Percentiles rank a stretch among this genome's conserved stretches.
Evolutionary conservation across 2,888 invertebrate species (phyloP).

Genomic region (Orthosia incerta): DNA sequence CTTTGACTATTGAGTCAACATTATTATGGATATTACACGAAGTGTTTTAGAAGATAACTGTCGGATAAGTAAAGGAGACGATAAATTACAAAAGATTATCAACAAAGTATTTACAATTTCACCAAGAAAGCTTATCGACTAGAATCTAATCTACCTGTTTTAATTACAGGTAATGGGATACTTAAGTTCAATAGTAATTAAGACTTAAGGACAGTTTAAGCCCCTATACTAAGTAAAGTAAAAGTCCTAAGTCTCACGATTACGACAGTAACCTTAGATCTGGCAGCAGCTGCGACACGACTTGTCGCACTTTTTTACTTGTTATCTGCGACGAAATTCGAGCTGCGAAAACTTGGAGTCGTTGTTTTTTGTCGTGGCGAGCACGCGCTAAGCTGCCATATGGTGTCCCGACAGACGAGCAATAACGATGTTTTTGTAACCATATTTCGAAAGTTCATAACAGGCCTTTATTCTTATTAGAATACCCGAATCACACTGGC

Average conservation of each 20-base stretch:
- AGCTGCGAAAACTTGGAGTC: slow-evolving; percentile 82
- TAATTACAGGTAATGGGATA: slow-evolving; percentile 2
- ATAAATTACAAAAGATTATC: slow-evolving; percentile 2
- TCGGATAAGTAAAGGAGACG: background rate
- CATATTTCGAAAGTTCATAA: slow-evolving; percentile 61
- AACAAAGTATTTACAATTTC: background rate
- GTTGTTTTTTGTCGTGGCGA: slow-evolving; percentile 75
- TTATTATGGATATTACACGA: background rate
- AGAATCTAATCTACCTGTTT: slow-evolving; percentile 1
- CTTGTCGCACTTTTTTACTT: slow-evolving; percentile 79
- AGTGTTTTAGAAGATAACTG: background rate
- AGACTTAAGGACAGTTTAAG: background rate
- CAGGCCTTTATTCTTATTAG: slow-evolving; percentile 64
- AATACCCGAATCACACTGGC: slow-evolving; percentile 19
- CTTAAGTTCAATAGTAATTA: slow-evolving; percentile 14
- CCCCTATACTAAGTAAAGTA: slow-evolving; percentile 3
- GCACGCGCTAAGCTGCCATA: slow-evolving; percentile 89
- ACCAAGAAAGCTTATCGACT: slow-evolving; percentile 1
- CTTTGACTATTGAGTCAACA: background rate
- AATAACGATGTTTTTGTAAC: slow-evolving; percentile 56
- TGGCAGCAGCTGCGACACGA: slow-evolving; percentile 82
- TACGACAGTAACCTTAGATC: slow-evolving; percentile 86
- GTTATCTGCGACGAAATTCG: slow-evolving; percentile 82
- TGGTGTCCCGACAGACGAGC: slow-evolving; percentile 79
- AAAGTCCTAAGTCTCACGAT: slow-evolving; percentile 25